Evolutionary conservation across 2,888 invertebrate species (phyloP).

Genomic region (Hylaea fasciaria): DNA sequence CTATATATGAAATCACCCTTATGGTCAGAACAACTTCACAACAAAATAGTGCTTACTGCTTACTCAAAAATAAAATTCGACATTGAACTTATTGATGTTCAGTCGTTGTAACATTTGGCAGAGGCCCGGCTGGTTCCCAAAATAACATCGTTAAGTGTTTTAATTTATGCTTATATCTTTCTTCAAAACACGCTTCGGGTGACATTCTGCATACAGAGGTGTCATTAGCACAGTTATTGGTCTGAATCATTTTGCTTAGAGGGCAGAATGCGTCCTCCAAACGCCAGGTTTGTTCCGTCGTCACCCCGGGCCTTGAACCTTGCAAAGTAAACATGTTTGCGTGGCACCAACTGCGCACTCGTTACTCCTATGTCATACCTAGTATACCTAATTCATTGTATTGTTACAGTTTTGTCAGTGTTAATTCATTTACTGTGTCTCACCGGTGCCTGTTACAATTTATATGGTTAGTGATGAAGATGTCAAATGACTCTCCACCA

Average conservation of each 20-base stretch:
- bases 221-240: conserved; percentile 25
- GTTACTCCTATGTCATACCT: conserved; percentile 61
- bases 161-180: conserved; percentile 15
- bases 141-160: conserved; percentile 7
- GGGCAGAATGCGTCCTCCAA: conserved; percentile 26
- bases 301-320: conserved; percentile 77
- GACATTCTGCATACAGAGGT: conserved; percentile 21
- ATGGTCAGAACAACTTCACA: no score
- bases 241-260: conserved; percentile 18
- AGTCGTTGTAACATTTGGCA: no score
- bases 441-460: background rate
- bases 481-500: no score
- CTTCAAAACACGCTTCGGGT: conserved; percentile 12
- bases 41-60: no score
- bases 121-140: conserved; percentile 3
- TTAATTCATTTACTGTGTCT: background rate
- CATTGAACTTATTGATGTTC: background rate
- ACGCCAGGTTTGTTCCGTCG: conserved; percentile 36
- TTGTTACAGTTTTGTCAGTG: conserved; percentile 58
- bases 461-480: no score
- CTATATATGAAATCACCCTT: no score
- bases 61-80: background rate
- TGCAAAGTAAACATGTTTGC: conserved; percentile 82
- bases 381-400: conserved; percentile 45
- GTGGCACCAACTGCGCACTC: conserved; percentile 74